Percentiles rank a stretch among this genome's conserved stretches.
These are phyloP conservation scores for Megaceryle alcyon DNA, from an alignment of 2,797 vertebrate species.

Conservation along the genomic window DNA sequence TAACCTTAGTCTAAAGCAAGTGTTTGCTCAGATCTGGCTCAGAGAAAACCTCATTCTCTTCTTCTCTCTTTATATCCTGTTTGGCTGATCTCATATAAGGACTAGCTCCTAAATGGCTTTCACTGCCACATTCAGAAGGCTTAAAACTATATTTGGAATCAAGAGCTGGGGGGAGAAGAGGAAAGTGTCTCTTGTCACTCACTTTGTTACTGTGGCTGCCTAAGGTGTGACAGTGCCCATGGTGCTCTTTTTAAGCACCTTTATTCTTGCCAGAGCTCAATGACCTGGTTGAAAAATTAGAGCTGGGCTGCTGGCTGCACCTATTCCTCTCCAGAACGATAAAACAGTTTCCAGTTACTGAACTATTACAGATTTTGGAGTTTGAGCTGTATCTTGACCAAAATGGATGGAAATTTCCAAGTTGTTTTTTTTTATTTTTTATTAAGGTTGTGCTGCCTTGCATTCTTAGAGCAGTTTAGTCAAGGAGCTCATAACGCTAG, in stretches of 20 bases:
- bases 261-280: neutral
- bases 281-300: neutral
- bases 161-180: neutral
- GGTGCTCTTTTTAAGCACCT: neutral
- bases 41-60: neutral
- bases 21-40: neutral
- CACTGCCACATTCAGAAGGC: neutral
- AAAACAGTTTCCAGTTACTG: neutral
- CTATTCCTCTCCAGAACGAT: neutral
- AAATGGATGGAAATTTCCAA: neutral
- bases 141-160: neutral
- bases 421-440: neutral
- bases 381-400: neutral
- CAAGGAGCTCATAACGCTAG: neutral
- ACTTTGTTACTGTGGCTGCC: neutral
- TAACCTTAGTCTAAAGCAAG: neutral
- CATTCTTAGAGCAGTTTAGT: neutral
- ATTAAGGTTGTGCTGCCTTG: neutral
- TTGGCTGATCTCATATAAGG: neutral
- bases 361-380: neutral
- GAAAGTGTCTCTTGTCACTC: neutral
- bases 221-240: neutral
- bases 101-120: neutral
- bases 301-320: neutral
- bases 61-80: neutral